These are phyloP conservation scores for Drosophila tropicalis DNA, from an alignment of 1,140 invertebrate species.

Conservation along the genomic window DNA sequence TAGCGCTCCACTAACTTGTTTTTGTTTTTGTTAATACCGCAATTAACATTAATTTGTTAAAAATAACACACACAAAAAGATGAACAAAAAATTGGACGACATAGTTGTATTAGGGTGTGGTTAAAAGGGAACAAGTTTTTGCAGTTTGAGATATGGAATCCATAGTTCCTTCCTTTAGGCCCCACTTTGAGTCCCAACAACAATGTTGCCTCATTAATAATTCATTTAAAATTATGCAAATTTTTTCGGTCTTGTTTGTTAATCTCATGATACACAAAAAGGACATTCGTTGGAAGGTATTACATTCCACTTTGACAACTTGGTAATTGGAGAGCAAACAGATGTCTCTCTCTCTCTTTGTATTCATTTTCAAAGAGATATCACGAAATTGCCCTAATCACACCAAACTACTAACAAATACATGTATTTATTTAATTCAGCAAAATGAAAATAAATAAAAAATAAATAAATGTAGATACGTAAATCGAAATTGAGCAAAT, in stretches of 20 bases:
- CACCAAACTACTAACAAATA: background rate
- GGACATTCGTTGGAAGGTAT: background rate
- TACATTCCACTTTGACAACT: background rate
- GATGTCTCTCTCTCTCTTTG: background rate
- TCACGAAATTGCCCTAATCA: background rate
- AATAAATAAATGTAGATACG: background rate
- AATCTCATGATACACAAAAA: background rate
- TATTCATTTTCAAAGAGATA: background rate
- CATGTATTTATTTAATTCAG: slow-evolving; percentile 12
- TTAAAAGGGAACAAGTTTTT: slow-evolving; percentile 2
- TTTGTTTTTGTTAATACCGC: slow-evolving; percentile 39
- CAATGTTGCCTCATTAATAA: background rate
- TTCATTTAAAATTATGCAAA: slow-evolving; percentile 7
- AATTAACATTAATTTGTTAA: slow-evolving; percentile 55
- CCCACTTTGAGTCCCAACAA: background rate
- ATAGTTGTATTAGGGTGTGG: background rate
- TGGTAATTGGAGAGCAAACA: slow-evolving; percentile 1
- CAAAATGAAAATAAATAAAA: background rate
- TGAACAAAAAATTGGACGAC: background rate
- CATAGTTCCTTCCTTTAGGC: background rate
- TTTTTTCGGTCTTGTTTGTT: background rate
- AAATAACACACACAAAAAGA: slow-evolving; percentile 37
- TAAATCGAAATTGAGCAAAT: background rate
- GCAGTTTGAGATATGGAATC: background rate
- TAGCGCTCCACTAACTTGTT: slow-evolving; percentile 39